These are phyloP conservation scores for Dichetophora obliterata DNA, from an alignment of 2,888 invertebrate species.

Conservation along the genomic window DNA sequence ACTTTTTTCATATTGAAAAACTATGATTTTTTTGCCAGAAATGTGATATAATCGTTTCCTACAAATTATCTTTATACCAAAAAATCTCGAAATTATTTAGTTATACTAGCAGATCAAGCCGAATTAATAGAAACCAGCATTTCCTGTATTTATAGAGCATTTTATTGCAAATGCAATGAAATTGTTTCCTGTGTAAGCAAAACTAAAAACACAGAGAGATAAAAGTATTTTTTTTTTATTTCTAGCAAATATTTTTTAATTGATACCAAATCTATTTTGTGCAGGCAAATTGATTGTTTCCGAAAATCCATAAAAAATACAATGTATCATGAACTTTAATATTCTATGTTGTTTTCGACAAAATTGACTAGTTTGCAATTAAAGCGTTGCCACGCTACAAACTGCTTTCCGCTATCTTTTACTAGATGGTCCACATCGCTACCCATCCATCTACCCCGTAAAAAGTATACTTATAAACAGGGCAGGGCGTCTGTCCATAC, in stretches of 20 bases:
- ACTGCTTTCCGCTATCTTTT: constrained; percentile 23
- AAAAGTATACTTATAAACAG: background rate
- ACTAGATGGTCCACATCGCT: background rate
- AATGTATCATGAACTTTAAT: constrained; percentile 10
- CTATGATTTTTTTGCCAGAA: too few species aligned
- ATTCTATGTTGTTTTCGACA: constrained; percentile 14
- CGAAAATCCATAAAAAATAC: constrained; percentile 35
- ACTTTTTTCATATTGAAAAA: too few species aligned
- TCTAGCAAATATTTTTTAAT: background rate
- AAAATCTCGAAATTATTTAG: too few species aligned
- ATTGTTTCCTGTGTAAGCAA: too few species aligned
- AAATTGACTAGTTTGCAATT: constrained; percentile 31
- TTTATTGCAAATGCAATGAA: too few species aligned
- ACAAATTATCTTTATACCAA: too few species aligned
- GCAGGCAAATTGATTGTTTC: background rate
- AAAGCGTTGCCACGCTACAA: constrained; percentile 30
- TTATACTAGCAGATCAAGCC: too few species aligned
- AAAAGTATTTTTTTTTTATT: background rate
- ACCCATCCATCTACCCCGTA: background rate
- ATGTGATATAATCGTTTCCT: too few species aligned
- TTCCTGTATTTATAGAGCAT: too few species aligned
- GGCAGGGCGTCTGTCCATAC: background rate
- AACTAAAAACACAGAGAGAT: too few species aligned
- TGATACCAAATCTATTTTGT: background rate
- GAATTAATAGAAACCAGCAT: too few species aligned